Conservation (phyloP, 2,888 invertebrate species). For the Ommatoiulus sabulosus region DNA sequence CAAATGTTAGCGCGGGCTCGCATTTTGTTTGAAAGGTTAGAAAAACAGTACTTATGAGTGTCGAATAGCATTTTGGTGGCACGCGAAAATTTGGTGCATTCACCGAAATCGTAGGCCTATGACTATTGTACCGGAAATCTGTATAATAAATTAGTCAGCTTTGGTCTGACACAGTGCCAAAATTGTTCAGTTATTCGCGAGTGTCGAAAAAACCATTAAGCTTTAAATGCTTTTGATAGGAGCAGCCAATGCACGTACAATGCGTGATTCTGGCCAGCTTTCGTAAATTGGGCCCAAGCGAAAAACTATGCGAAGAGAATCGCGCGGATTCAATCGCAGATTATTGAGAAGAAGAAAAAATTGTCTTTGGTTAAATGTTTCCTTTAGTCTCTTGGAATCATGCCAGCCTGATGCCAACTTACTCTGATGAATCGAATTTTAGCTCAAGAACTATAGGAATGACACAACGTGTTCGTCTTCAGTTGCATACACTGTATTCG, state of each 20-base stretch:
- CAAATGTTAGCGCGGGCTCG: neutral
- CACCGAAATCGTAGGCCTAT: neutral
- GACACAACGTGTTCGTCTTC: neutral
- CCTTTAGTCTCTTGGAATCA: conserved; percentile 4
- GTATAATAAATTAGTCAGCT: conserved; percentile 45
- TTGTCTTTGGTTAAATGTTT: conserved; percentile 16
- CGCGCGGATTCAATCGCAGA: conserved; percentile 11
- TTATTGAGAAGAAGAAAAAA: conserved; percentile 12
- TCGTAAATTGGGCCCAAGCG: conserved; percentile 31
- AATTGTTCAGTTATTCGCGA: conserved; percentile 19
- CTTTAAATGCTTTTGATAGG: conserved; percentile 37
- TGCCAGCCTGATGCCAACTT: conserved; percentile 16
- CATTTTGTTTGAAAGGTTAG: neutral
- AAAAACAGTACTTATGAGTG: neutral
- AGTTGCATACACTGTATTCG: neutral
- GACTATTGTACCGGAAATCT: conserved; percentile 41
- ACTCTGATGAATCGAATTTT: conserved; percentile 38
- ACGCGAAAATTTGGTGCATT: neutral
- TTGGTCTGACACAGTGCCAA: conserved; percentile 45
- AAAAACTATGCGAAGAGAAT: neutral
- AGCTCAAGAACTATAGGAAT: neutral
- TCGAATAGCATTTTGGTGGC: neutral
- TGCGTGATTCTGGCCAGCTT: conserved; percentile 4
- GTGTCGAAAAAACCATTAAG: conserved; percentile 26
- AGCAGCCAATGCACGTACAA: conserved; percentile 32